Evolutionary conservation across 2,113 vertebrate genomes (phyloP), one percentile per base, ranked within the genome.

Genomic region (Tachysurus vachellii): DNA sequence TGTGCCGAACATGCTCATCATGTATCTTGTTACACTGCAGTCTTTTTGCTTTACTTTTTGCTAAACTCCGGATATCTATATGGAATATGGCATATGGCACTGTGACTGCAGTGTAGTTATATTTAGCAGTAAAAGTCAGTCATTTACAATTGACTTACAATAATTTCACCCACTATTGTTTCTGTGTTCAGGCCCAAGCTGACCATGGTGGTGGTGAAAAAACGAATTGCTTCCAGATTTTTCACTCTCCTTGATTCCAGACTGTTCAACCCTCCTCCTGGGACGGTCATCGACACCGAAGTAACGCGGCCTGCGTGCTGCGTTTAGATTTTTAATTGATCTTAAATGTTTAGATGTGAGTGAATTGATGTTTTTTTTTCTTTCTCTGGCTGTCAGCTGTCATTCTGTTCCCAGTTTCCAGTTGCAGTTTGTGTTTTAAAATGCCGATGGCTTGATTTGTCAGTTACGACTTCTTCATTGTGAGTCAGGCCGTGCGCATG

Each of bases 221-320:
- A 99, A 76, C 94, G 97, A 1, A 94, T 98, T 86, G 94, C 91
- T 50, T 92, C 94, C 91, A 95, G 98, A 56, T 97, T 99, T 89
- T 99, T 99, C 8, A 93, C 95, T 0, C 87, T 90, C 3, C 8
- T 91, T 0, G 91, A 92, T 11, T 95, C 95, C n/a, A 94, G 91
- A 36, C 91, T 96, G 71, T 86, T 86, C n/a, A 99, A 99, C 92
- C 97, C 98, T 0, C 97, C 97, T 1, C 97, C 98, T 0, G 98
- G 98, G 4, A 99, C 98, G 0, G 89, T 99, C 3, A 93, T 99
- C 0, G 98, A 99, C 23, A 91, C 94, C 0, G 96, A 96, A 50
- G 96, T 99, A 50, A 99, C 98, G 44, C 95, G 97, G n/a, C 97
- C 97, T 0, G 98, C 99, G 88, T 99, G 98, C 98, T 99, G 84